Conservation (phyloP, 2,888 invertebrate species). For the Idaea straminata region DNA sequence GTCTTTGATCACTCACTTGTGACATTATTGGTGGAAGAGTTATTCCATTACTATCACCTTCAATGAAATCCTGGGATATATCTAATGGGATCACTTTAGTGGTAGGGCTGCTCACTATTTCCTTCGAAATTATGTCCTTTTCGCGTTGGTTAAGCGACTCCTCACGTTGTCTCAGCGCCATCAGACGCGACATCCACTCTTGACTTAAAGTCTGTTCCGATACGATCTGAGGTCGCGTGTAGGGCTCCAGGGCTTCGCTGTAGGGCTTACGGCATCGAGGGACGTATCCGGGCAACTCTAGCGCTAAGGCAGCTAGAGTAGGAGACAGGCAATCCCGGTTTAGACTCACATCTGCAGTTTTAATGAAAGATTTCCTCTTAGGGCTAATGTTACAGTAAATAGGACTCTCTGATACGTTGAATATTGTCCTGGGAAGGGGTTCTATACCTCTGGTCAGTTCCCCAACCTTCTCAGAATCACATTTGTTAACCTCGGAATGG, state of each 20-base stretch:
- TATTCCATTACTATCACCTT: slow-evolving; percentile 58
- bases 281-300: slow-evolving; percentile 73
- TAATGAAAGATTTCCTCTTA: slow-evolving; percentile 35
- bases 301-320: slow-evolving; percentile 66
- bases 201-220: slow-evolving; percentile 78
- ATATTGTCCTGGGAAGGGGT: slow-evolving; percentile 54
- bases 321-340: slow-evolving; percentile 57
- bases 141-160: slow-evolving; percentile 75
- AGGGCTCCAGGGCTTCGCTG: slow-evolving; percentile 45
- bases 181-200: slow-evolving; percentile 80
- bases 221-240: slow-evolving; percentile 67
- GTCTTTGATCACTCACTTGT: slow-evolving; percentile 35
- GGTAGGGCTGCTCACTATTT: slow-evolving; percentile 65
- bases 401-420: slow-evolving; percentile 52
- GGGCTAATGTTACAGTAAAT: slow-evolving; percentile 63
- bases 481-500: slow-evolving; percentile 51
- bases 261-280: slow-evolving; percentile 63
- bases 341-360: slow-evolving; percentile 36
- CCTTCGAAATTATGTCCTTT: slow-evolving; percentile 65
- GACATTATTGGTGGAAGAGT: slow-evolving; percentile 63
- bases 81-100: slow-evolving; percentile 50
- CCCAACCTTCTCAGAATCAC: slow-evolving; percentile 70
- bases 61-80: slow-evolving; percentile 34
- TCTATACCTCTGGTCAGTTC: slow-evolving; percentile 53
- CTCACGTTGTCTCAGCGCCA: slow-evolving; percentile 74